phyloP scores from a whole-genome alignment of 2,113 vertebrate genomes.

The Psilopogon haemacephalus region DNA sequence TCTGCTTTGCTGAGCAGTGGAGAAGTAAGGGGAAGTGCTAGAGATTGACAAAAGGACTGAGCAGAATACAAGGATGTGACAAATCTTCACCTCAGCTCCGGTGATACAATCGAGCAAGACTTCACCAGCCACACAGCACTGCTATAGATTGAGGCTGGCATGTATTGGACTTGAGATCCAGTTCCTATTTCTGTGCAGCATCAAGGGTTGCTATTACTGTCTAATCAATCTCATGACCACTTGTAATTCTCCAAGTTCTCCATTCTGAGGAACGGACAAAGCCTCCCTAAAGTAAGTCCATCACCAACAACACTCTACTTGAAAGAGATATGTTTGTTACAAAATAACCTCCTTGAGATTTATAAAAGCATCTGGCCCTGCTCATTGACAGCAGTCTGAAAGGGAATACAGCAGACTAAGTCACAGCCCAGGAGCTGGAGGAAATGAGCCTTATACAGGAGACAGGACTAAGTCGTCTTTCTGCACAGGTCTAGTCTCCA shows the following conservation, averaged over 20 bases:
- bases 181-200: neutral
- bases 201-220: neutral
- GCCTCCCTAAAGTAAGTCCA: neutral
- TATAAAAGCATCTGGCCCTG: neutral
- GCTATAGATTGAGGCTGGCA: neutral
- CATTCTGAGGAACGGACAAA: neutral
- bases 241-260: neutral
- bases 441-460: neutral
- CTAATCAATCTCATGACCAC: neutral
- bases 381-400: neutral
- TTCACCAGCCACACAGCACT: neutral
- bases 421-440: neutral
- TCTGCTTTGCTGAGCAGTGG: neutral
- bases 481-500: neutral
- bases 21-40: neutral
- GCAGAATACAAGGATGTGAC: neutral
- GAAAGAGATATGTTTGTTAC: neutral
- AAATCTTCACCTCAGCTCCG: neutral
- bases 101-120: neutral
- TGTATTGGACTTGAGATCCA: neutral
- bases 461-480: neutral
- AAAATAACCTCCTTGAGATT: neutral
- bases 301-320: neutral
- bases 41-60: neutral
- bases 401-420: neutral